These are phyloP conservation scores for Seriola aureovittata DNA, from an alignment of 2,113 vertebrate genomes.

Conservation along the genomic window DNA sequence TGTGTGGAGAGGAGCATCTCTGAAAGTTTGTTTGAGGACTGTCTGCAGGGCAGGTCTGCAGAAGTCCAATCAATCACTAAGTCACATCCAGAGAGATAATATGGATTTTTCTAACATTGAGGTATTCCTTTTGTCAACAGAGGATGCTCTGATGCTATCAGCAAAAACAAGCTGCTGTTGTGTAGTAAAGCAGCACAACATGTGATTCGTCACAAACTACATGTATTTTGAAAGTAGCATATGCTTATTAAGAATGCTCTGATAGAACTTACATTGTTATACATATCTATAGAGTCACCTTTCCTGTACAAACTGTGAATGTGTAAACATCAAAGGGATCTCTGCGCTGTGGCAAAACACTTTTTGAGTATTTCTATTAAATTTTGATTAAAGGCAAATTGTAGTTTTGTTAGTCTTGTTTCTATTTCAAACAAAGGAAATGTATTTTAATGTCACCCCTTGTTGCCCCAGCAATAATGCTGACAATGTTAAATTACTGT, in stretches of 20 bases:
- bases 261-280: not conserved
- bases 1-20: constrained; percentile 36
- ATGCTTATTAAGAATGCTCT: constrained; percentile 1
- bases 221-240: not conserved
- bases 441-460: not conserved
- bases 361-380: not conserved
- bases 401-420: not conserved
- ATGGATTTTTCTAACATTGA: constrained; percentile 17
- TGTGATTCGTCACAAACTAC: not conserved
- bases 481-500: not conserved
- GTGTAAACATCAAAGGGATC: not conserved
- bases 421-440: not conserved
- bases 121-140: not conserved
- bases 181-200: not conserved
- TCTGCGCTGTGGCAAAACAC: not conserved
- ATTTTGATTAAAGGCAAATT: not conserved
- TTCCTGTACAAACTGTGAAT: not conserved
- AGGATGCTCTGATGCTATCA: not conserved
- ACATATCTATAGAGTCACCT: not conserved
- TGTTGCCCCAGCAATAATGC: not conserved
- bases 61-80: constrained; percentile 35
- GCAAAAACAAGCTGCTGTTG: not conserved
- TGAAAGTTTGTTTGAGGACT: constrained; percentile 40
- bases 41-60: constrained; percentile 20
- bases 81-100: not conserved